These are phyloP conservation scores for Pipra filicauda DNA, from an alignment of 2,113 vertebrate species.

Conservation along the genomic window DNA sequence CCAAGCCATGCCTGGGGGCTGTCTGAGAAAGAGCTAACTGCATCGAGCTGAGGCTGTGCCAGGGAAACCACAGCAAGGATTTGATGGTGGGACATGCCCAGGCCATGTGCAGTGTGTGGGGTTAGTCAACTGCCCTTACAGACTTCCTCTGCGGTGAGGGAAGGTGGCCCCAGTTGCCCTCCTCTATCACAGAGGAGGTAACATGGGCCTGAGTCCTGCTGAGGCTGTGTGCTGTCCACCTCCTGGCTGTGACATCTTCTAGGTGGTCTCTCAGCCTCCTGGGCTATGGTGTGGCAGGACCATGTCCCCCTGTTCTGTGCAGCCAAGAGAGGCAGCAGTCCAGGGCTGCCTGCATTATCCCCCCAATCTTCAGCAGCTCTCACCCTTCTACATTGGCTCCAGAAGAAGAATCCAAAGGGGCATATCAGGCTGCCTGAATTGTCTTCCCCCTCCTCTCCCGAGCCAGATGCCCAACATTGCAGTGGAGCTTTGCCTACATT, in stretches of 20 bases:
- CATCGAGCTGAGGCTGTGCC: background rate
- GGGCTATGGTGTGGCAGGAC: fast-evolving
- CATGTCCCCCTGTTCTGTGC: fast-evolving
- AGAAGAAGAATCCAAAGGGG: background rate
- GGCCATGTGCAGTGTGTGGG: no score
- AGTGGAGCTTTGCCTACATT: slow-evolving; percentile 11
- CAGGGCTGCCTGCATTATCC: background rate
- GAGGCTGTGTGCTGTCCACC: background rate
- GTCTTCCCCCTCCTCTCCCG: background rate
- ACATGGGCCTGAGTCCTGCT: background rate
- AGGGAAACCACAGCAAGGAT: background rate
- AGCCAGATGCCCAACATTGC: slow-evolving; percentile 4
- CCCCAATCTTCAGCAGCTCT: background rate
- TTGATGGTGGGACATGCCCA: background rate
- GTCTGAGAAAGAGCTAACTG: background rate
- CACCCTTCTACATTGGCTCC: background rate
- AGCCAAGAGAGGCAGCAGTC: background rate
- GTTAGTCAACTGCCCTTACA: background rate
- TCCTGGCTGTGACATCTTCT: background rate
- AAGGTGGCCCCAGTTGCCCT: background rate
- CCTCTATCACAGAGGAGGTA: background rate
- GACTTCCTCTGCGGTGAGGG: background rate
- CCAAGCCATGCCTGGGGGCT: background rate
- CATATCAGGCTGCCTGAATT: background rate
- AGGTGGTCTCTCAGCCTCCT: background rate